These are phyloP conservation scores for Drosophila pruinosa DNA, from an alignment of 1,140 invertebrate genomes.

Conservation along the genomic window DNA sequence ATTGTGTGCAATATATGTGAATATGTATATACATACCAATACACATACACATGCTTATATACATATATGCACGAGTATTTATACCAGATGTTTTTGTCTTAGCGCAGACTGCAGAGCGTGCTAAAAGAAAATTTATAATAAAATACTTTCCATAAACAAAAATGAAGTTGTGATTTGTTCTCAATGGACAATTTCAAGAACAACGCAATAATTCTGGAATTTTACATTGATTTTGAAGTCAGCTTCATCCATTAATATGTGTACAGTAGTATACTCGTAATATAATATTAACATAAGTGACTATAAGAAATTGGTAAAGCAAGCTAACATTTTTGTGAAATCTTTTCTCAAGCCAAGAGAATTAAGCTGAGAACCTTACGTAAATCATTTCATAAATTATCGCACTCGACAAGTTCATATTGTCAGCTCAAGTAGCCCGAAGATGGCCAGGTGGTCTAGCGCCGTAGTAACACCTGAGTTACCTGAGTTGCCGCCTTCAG, in stretches of 20 bases:
- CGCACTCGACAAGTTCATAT: not conserved
- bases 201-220: too few relatives aligned
- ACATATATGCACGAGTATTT: not conserved
- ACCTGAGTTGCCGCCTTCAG: not conserved
- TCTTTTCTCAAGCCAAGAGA: too few relatives aligned
- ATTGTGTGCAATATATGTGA: not conserved
- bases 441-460: not conserved
- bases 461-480: not conserved
- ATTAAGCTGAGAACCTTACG: not conserved
- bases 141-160: constrained; percentile 17
- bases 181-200: too few relatives aligned
- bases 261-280: too few relatives aligned
- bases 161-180: not conserved
- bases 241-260: too few relatives aligned
- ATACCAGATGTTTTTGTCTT: constrained; percentile 21
- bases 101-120: not conserved
- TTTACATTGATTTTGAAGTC: too few relatives aligned
- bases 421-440: not conserved
- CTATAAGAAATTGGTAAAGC: too few relatives aligned
- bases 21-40: constrained; percentile 7
- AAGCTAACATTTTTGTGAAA: too few relatives aligned
- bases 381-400: not conserved
- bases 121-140: not conserved
- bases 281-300: too few relatives aligned
- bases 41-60: not conserved